Base-by-base conservation (phyloP, 2,888 invertebrate species). In the Globia sparganii region DNA sequence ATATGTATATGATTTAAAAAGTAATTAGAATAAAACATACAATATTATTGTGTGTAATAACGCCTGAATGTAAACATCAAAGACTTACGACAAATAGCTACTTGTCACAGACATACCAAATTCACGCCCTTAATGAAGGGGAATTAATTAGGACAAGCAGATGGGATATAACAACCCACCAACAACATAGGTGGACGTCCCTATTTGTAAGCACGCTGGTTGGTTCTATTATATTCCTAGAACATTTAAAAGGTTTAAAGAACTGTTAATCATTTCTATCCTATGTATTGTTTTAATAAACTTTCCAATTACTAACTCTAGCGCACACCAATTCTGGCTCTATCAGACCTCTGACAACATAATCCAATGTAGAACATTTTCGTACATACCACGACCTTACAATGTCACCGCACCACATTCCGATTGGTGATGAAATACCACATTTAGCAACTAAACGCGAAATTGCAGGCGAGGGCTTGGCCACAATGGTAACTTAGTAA, bases 401-500 rank as follows among this genome's bases (percentile, higher is more conserved):
- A 85, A 90, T 87, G 88, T 86, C 79, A 87, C 81, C 75, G 72
- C 69, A 85, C 88, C 71, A 83, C 88, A 90, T 88, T 88, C 88
- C 82, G 71, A 69, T 75, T 81, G 69, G 71, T 89, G 83, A 88
- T 84, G 87, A 90, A 90, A 91, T 86, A 78, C 85, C 80, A 85
- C 76, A 72, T 80, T 89, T 91, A 88, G 84, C 86, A 85, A 74
- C 78, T 86, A 87, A 87, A 86, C 83, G 85, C 86, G 90, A 90
- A 91, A 87, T 83, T 83, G 80, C 83, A 66, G 80, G 80, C 73
- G 80, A 84, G 73, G 81, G 84, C 49, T 72, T 78, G 82, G 83
- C 83, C 59, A 85, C 84, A 87, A 80, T 84, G 80, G 75, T 73
- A 74, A 73, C 58, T 73, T 56, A 56, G 73, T 74, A 77, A 78